Conservation (phyloP, 2,113 vertebrate species). For the Urocynchramus pylzowi region DNA sequence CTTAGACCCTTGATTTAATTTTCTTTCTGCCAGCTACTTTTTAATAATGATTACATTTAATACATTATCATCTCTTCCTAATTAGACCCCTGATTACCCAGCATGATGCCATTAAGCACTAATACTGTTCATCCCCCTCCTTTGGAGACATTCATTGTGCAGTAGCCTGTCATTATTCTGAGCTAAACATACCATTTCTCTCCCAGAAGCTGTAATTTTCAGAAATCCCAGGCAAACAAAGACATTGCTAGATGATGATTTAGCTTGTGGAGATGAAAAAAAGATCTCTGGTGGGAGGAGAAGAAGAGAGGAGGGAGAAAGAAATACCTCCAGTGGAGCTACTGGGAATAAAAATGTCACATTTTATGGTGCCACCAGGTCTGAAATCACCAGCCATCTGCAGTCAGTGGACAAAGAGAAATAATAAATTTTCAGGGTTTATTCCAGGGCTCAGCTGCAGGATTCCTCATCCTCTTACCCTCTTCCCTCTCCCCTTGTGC, state of each 20-base stretch:
- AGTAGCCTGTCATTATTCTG: conserved; percentile 35
- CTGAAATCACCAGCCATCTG: not conserved
- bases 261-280: not conserved
- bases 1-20: not conserved
- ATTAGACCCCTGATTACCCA: conserved; percentile 35
- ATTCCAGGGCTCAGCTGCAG: not conserved
- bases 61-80: conserved; percentile 4
- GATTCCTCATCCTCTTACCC: not conserved
- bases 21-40: not conserved
- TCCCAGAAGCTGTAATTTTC: conserved; percentile 54
- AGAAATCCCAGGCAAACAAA: conserved; percentile 42
- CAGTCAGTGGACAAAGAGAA: not conserved
- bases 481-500: not conserved
- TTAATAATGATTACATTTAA: not conserved
- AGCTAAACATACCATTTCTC: conserved; percentile 54
- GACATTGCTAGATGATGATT: not conserved
- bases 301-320: not conserved
- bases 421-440: not conserved
- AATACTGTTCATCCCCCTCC: not conserved
- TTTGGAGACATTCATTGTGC: conserved; percentile 29
- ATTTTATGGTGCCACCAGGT: not conserved
- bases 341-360: not conserved
- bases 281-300: not conserved
- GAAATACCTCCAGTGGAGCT: not conserved
- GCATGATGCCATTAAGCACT: conserved; percentile 14